Conservation (phyloP, 2,888 invertebrate genomes). For the Patella ulyssiponensis region DNA sequence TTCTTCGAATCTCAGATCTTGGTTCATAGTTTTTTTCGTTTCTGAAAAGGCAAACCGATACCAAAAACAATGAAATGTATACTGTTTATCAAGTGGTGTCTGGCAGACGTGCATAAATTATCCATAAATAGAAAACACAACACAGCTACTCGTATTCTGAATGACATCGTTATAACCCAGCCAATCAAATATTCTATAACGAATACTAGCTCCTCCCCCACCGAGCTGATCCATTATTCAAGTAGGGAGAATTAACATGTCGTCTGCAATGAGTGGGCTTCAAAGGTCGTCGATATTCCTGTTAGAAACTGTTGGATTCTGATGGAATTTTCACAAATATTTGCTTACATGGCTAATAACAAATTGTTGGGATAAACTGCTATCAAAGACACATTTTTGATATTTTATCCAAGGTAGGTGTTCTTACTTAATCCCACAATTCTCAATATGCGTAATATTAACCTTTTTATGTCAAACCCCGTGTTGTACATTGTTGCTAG, state of each 20-base stretch:
- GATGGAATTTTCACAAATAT: constrained; percentile 8
- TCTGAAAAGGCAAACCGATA: background rate
- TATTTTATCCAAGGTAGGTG: too few species aligned
- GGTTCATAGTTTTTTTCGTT: background rate
- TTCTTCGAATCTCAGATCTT: too few species aligned
- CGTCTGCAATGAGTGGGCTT: constrained; percentile 11
- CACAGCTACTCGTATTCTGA: constrained; percentile 2
- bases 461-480: too few species aligned
- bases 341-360: constrained; percentile 5
- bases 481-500: too few species aligned
- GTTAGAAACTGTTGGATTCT: constrained; percentile 8
- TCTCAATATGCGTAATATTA: too few species aligned
- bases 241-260: constrained; percentile 13
- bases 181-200: background rate
- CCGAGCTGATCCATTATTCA: constrained; percentile 7
- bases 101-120: constrained; percentile 2
- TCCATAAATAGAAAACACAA: background rate
- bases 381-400: too few species aligned
- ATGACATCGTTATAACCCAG: background rate
- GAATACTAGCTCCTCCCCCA: background rate
- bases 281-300: constrained; percentile 12
- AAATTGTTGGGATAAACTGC: too few species aligned
- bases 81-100: background rate
- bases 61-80: background rate
- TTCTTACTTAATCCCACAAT: too few species aligned